phyloP scores from a whole-genome alignment of 2,797 vertebrate genomes.

The Cirrhinus mrigala region DNA sequence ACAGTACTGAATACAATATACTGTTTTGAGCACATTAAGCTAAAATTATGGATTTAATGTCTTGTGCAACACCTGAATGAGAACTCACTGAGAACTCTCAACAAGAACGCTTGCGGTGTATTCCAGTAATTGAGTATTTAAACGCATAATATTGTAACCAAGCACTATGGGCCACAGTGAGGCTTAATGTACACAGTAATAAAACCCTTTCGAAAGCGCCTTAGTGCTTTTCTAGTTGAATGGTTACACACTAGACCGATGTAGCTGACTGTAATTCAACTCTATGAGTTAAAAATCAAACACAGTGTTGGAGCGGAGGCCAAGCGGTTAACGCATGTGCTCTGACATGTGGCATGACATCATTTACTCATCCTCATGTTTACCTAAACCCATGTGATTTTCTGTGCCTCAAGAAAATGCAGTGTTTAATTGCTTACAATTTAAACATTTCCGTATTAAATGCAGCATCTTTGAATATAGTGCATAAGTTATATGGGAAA shows the following conservation, averaged over 20 bases:
- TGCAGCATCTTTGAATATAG: not conserved
- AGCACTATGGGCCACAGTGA: conserved; percentile 1
- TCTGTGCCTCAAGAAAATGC: not conserved
- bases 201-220: conserved; percentile 4
- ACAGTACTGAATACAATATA: not conserved
- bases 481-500: not conserved
- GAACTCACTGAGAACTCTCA: conserved; percentile 46
- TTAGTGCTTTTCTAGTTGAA: conserved; percentile 18
- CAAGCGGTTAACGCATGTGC: not conserved
- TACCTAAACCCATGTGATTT: not conserved
- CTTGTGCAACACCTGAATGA: conserved; percentile 20
- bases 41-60: not conserved
- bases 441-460: not conserved
- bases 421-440: not conserved
- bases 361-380: not conserved
- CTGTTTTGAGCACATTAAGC: not conserved
- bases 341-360: not conserved
- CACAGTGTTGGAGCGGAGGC: not conserved
- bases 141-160: conserved; percentile 35
- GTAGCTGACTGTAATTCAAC: conserved; percentile 15
- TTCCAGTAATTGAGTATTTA: conserved; percentile 41
- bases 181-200: conserved; percentile 32
- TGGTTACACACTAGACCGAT: not conserved
- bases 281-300: conserved; percentile 24
- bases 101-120: conserved; percentile 31